A percentile compares a stretch with the other conserved stretches of the same genome.
These are phyloP conservation scores for Troides oblongomaculatus DNA, from an alignment of 2,888 invertebrate species.

Conservation along the genomic window DNA sequence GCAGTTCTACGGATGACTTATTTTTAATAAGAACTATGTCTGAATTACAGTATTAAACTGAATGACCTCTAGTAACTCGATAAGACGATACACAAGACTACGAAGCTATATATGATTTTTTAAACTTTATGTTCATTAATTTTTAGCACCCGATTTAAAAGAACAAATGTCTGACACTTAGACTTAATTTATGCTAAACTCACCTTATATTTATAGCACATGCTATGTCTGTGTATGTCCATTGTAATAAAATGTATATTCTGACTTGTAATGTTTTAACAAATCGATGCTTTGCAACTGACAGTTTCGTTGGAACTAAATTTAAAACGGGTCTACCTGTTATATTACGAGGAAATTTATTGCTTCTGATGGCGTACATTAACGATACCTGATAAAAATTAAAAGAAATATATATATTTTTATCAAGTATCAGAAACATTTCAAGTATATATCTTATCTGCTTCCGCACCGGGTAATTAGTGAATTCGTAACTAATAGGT, in stretches of 20 bases:
- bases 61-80: too few species aligned
- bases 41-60: too few species aligned
- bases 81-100: too few species aligned
- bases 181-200: neutral
- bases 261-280: neutral
- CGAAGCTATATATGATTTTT: too few species aligned
- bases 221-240: neutral
- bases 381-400: neutral
- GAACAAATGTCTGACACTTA: too few species aligned
- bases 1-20: too few species aligned
- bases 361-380: constrained; percentile 3
- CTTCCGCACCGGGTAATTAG: neutral
- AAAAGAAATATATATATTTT: neutral
- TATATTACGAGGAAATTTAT: constrained; percentile 9
- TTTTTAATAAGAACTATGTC: too few species aligned
- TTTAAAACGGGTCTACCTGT: constrained; percentile 2
- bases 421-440: neutral
- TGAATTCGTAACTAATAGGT: neutral
- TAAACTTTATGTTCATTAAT: too few species aligned
- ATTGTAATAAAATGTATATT: neutral
- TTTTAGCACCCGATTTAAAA: too few species aligned
- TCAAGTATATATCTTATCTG: neutral
- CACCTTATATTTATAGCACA: neutral
- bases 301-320: constrained; percentile 11
- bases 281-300: neutral